Evolutionary conservation across 2,797 vertebrate genomes (phyloP).

Genomic region (Rhinoraja longicauda): DNA sequence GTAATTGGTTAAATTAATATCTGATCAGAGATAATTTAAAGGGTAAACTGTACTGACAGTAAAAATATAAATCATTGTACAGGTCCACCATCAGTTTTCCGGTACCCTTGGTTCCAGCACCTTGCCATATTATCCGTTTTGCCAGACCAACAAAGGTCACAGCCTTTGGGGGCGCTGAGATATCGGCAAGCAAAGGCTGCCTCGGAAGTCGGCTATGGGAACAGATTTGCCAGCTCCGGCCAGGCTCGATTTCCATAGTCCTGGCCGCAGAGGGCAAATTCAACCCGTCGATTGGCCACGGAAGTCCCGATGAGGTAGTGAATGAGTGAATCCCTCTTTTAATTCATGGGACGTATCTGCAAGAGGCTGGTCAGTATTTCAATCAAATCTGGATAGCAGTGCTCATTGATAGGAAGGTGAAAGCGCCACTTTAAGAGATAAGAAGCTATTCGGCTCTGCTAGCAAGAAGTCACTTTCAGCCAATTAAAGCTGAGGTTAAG

Average conservation of each 20-base stretch:
- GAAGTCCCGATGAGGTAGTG: too few species aligned
- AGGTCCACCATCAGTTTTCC: too few species aligned
- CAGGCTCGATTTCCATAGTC: too few species aligned
- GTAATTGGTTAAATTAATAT: neutral
- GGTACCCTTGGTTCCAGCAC: too few species aligned
- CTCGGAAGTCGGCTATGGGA: too few species aligned
- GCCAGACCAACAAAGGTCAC: too few species aligned
- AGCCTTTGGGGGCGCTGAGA: too few species aligned
- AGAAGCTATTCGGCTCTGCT: neutral
- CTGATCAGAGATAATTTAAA: neutral
- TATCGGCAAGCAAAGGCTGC: too few species aligned
- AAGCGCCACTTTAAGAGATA: neutral
- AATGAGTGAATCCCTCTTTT: neutral
- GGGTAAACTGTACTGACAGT: neutral
- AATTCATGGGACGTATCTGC: neutral
- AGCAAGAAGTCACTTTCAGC: neutral
- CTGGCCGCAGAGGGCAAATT: too few species aligned
- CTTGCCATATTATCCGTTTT: too few species aligned
- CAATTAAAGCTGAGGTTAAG: neutral
- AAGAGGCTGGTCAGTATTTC: neutral
- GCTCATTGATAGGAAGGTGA: neutral
- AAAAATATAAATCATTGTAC: neutral
- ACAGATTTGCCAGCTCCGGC: too few species aligned
- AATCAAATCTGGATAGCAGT: neutral
- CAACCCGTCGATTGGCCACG: too few species aligned